Percentiles rank a stretch among this genome's conserved stretches.
Conservation (phyloP, 2,888 invertebrate genomes). For the Ectobius pallidus region DNA sequence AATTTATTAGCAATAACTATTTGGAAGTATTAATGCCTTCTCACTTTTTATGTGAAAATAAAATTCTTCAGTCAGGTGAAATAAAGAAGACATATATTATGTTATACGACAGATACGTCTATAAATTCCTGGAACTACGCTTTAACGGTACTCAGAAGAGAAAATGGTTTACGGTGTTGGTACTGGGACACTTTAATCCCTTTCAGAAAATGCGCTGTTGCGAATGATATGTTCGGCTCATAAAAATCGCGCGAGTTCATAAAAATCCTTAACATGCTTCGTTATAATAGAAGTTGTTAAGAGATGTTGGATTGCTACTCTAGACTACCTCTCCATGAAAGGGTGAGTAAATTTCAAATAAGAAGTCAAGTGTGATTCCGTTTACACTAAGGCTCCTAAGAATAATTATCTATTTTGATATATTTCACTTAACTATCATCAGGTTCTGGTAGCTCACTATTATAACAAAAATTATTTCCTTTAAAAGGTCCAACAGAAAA, state of each 20-base stretch:
- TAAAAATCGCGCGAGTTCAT: slow-evolving; percentile 5
- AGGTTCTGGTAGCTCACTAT: too few species aligned
- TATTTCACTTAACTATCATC: too few species aligned
- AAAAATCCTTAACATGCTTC: background rate
- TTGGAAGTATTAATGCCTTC: slow-evolving; percentile 5
- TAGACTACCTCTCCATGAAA: too few species aligned
- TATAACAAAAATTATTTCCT: too few species aligned
- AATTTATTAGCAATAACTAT: background rate
- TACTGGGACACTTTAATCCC: background rate
- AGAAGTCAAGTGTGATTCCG: too few species aligned
- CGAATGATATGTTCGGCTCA: slow-evolving; percentile 5
- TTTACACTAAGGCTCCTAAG: too few species aligned
- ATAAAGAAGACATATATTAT: slow-evolving; percentile 12
- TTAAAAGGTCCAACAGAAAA: too few species aligned
- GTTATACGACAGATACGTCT: background rate
- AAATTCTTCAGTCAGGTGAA: background rate
- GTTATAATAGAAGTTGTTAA: too few species aligned
- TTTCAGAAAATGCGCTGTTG: background rate
- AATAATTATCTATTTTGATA: too few species aligned
- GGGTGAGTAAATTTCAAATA: too few species aligned
- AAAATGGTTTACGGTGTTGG: slow-evolving; percentile 1
- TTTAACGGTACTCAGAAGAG: slow-evolving; percentile 14
- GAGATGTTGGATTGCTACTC: too few species aligned
- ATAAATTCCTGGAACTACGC: too few species aligned
- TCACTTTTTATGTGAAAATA: slow-evolving; percentile 21